phyloP scores from a whole-genome alignment of 2,113 vertebrate genomes.

The Crotalus viridis region DNA sequence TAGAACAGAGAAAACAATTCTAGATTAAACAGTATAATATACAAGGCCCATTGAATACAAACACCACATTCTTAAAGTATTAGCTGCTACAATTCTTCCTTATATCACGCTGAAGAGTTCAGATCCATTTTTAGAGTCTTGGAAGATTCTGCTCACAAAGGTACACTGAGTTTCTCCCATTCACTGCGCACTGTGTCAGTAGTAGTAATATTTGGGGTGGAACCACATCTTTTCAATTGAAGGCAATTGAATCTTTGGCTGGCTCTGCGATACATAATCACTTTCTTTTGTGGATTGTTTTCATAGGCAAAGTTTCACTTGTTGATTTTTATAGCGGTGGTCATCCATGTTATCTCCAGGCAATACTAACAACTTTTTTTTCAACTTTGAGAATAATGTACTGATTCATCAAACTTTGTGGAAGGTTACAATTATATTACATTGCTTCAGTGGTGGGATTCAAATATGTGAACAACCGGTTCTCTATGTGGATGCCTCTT shows the following conservation, averaged over 20 bases:
- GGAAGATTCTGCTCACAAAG: not conserved
- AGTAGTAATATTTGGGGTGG: not conserved
- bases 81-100: not conserved
- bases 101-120: not conserved
- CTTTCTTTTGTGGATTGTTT: not conserved
- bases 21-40: not conserved
- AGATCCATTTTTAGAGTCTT: not conserved
- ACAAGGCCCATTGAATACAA: not conserved
- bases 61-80: not conserved
- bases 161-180: not conserved
- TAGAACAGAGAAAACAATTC: not conserved
- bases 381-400: slow-evolving; percentile 25
- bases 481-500: too few species aligned
- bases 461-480: too few species aligned
- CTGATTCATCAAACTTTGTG: slow-evolving; percentile 1
- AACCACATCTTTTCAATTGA: not conserved
- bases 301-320: slow-evolving; percentile 16
- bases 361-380: slow-evolving; percentile 7
- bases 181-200: not conserved
- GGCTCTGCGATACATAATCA: not conserved
- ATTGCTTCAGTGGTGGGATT: not conserved
- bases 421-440: slow-evolving; percentile 23
- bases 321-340: slow-evolving; percentile 37
- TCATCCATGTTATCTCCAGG: slow-evolving; percentile 49
- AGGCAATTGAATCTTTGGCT: not conserved